phyloP scores from a whole-genome alignment of 2,113 vertebrate genomes.

The Amblyornis subalaris region DNA sequence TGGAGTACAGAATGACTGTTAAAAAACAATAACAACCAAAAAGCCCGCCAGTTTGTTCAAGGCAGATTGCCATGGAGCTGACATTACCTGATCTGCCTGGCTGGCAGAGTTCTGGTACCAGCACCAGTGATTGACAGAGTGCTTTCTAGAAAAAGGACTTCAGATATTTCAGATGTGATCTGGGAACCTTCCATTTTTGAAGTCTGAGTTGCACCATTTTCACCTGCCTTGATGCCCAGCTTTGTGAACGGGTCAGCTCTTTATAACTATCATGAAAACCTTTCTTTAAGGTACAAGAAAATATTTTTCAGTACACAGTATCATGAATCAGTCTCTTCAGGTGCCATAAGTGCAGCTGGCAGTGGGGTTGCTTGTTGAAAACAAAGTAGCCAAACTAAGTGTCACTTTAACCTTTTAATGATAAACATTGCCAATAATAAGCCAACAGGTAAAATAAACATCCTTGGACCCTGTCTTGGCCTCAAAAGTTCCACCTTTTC shows the following conservation, averaged over 20 bases:
- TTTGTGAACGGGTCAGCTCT: background rate
- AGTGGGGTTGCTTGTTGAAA: background rate
- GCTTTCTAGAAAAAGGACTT: background rate
- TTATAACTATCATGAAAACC: background rate
- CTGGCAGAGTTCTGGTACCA: background rate
- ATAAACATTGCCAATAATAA: background rate
- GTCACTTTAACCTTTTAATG: background rate
- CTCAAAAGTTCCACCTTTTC: background rate
- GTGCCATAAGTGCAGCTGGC: background rate
- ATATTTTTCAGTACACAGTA: background rate
- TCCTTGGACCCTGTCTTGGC: background rate
- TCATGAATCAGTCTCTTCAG: background rate
- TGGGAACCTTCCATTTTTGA: rapidly evolving
- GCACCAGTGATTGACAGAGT: background rate
- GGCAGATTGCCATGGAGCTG: background rate
- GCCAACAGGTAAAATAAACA: background rate
- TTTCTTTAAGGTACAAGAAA: background rate
- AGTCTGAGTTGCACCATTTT: background rate
- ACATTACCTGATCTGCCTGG: background rate
- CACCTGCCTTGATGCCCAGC: background rate
- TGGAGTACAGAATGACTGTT: background rate
- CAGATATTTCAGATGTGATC: background rate
- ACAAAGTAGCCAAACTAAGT: background rate
- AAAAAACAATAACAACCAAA: background rate
- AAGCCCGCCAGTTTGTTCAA: background rate